phyloP scores from a whole-genome alignment of 2,888 invertebrate genomes.

The Eurois occulta region DNA sequence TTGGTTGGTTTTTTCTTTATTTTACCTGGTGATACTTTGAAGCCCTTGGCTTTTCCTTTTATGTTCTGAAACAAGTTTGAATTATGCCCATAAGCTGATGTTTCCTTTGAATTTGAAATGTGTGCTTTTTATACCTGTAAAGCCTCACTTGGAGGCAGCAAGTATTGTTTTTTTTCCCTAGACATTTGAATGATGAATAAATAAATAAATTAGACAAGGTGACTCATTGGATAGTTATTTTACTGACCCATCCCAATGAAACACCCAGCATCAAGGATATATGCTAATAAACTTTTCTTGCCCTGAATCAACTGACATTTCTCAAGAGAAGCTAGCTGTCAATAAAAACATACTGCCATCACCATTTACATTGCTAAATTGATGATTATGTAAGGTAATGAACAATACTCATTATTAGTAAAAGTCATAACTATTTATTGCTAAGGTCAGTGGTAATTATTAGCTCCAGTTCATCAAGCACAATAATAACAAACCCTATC shows the following conservation, averaged over 20 bases:
- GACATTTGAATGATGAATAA: slow-evolving; percentile 5
- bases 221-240: slow-evolving; percentile 3
- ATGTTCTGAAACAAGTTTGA: slow-evolving; percentile 77
- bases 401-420: neutral
- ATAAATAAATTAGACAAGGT: neutral
- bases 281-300: neutral
- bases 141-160: neutral
- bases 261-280: neutral
- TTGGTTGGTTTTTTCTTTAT: slow-evolving; percentile 82
- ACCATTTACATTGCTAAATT: neutral
- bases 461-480: neutral
- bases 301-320: neutral
- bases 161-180: neutral
- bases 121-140: neutral
- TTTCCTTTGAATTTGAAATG: neutral
- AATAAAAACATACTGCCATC: neutral
- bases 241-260: neutral
- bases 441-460: neutral
- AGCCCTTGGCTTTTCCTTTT: slow-evolving; percentile 79
- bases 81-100: neutral
- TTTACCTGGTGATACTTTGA: slow-evolving; percentile 85
- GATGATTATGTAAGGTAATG: neutral
- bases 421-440: neutral
- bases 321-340: neutral
- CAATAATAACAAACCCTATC: neutral